Base-by-base conservation (phyloP, 2,797 vertebrate genomes). In the Dipus sagitta region DNA sequence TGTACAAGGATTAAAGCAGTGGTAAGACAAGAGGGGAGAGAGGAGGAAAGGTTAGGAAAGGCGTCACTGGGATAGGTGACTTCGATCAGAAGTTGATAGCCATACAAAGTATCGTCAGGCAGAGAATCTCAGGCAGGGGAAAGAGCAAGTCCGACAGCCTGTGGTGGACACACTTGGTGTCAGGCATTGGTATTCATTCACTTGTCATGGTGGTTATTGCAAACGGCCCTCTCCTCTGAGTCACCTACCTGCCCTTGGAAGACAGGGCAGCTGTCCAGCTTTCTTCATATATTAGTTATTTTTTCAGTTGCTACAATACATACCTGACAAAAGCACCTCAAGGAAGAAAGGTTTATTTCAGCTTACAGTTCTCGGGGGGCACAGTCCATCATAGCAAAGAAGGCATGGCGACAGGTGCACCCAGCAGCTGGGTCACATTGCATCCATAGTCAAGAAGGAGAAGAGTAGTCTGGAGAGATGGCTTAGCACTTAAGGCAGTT, bases 131-230 rank as follows among this genome's bases (percentile, higher is more conserved):
- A 1, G n/a, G 13, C 0, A 84, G 28, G 38, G 21, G 65, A 6
- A 38, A 13, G 1, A 24, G 38, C 10, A 12, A 3, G 23, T 8
- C 0, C 30, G 14, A 30, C 65, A 77, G n/a, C 70, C 82, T 11
- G 8, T 1, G 26, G n/a, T 17, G 52, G 81, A 13, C 77, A 26
- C 12, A 0, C 81, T 38, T 24, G 0, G 0, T 12, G 6, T 0
- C 0, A 0, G 28, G 88, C 30, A 0, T 28, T 20, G 4, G 1
- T 6, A 3, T 20, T 3, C 9, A 0, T 12, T 1, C 20, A 15
- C 18, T n/a, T 26, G 20, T 13, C 26, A 64, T 26, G 34, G 26
- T 9, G 3, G 6, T 78, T 30, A 2, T 1, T 26, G 34, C 9
- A 7, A 0, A 0, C 0, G 60, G 23, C 9, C 9, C 26, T 80